These are phyloP conservation scores for Diploscapter pachys DNA, from an alignment of 1,140 invertebrate species.

Conservation along the genomic window DNA sequence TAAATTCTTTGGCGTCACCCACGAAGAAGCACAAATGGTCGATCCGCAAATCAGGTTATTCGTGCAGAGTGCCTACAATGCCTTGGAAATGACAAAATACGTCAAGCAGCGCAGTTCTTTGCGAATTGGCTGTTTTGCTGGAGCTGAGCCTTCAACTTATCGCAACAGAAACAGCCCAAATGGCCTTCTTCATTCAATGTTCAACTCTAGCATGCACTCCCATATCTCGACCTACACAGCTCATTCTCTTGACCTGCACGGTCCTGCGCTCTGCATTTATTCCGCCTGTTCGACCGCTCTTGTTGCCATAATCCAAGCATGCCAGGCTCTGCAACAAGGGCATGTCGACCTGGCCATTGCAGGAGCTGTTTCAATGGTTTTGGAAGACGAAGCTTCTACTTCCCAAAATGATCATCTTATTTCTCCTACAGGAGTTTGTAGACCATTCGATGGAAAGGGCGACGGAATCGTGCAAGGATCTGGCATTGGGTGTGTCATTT, in stretches of 20 bases:
- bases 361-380: slow-evolving; percentile 29
- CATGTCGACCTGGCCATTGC: slow-evolving; percentile 31
- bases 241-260: slow-evolving; percentile 34
- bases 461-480: slow-evolving; percentile 40
- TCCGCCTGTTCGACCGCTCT: slow-evolving; percentile 37
- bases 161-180: slow-evolving; percentile 6
- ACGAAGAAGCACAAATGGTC: slow-evolving; percentile 28
- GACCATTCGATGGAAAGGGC: slow-evolving; percentile 36
- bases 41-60: slow-evolving; percentile 38
- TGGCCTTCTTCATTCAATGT: slow-evolving; percentile 31
- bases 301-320: slow-evolving; percentile 32
- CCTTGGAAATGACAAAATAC: slow-evolving; percentile 33
- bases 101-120: slow-evolving; percentile 6
- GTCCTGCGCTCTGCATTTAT: slow-evolving; percentile 34
- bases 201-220: slow-evolving; percentile 35
- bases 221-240: slow-evolving; percentile 29
- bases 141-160: slow-evolving; percentile 38
- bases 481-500: slow-evolving; percentile 30
- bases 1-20: slow-evolving; percentile 36
- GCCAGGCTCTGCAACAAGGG: slow-evolving; percentile 13
- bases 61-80: slow-evolving; percentile 30
- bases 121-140: slow-evolving; percentile 34
- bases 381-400: slow-evolving; percentile 16
- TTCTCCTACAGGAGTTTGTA: slow-evolving; percentile 22
- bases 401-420: slow-evolving; percentile 16